phyloP scores from a whole-genome alignment of 2,888 invertebrate genomes.

The Diplazon laetatorius region DNA sequence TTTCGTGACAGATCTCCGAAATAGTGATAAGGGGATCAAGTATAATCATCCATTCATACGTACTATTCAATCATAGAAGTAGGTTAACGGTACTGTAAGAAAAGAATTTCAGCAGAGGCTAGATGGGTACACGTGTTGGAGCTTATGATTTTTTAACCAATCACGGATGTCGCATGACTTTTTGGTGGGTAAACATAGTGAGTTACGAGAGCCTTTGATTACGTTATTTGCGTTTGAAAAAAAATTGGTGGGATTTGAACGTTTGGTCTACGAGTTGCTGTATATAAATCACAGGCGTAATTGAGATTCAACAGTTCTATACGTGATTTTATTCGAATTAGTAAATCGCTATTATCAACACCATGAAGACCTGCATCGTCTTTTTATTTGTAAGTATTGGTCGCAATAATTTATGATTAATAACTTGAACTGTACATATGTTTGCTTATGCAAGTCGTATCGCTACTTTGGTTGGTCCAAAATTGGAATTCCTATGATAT shows the following conservation, averaged over 20 bases:
- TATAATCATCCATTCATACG: too few relatives aligned
- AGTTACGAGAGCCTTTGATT: too few relatives aligned
- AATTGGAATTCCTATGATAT: too few relatives aligned
- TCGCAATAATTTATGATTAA: not conserved
- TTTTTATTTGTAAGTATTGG: constrained; percentile 39
- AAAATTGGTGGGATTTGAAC: constrained; percentile 53
- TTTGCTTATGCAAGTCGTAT: not conserved
- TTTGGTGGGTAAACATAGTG: constrained; percentile 38
- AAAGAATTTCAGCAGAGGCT: constrained; percentile 30
- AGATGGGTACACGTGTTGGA: constrained; percentile 19
- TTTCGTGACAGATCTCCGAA: not conserved
- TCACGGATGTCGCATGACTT: constrained; percentile 54
- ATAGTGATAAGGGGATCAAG: not conserved
- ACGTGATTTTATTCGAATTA: constrained; percentile 23
- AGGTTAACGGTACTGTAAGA: constrained; percentile 50
- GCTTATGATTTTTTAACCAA: constrained; percentile 47
- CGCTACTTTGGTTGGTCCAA: too few relatives aligned
- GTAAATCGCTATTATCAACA: not conserved
- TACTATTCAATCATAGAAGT: constrained; percentile 46
- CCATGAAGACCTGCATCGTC: constrained; percentile 32
- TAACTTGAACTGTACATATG: not conserved
- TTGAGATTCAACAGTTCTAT: constrained; percentile 33
- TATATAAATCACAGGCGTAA: constrained; percentile 52
- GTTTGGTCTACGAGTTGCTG: not conserved
- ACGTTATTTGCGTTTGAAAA: constrained; percentile 51